These are phyloP conservation scores for Lithosia quadra DNA, from an alignment of 2,888 invertebrate species.

Conservation along the genomic window DNA sequence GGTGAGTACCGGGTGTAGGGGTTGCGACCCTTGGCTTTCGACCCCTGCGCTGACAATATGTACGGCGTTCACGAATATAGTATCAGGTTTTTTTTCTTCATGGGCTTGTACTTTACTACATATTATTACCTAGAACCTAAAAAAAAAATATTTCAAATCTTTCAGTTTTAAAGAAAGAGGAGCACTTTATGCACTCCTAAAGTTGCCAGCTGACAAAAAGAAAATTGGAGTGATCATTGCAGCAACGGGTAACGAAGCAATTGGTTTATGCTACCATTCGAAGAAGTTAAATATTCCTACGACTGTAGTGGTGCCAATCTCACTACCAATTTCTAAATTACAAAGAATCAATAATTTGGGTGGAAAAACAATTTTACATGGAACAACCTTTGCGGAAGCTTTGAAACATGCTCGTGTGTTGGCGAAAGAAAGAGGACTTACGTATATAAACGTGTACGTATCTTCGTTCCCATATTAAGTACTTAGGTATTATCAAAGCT, in stretches of 20 bases:
- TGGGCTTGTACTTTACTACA: no score
- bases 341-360: conserved; percentile 88
- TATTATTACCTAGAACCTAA: no score
- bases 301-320: conserved; percentile 90
- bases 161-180: conserved; percentile 91
- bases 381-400: conserved; percentile 87
- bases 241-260: conserved; percentile 91
- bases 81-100: no score
- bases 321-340: conserved; percentile 89
- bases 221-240: conserved; percentile 89
- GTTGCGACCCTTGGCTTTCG: no score
- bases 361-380: conserved; percentile 89
- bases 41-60: no score
- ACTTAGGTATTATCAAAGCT: no score
- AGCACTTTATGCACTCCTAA: conserved; percentile 87
- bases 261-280: conserved; percentile 89
- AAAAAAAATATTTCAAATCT: conserved; percentile 20
- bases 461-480: neutral
- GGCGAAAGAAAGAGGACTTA: conserved; percentile 86
- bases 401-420: conserved; percentile 87
- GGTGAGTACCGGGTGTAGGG: no score
- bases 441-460: conserved; percentile 89
- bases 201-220: conserved; percentile 86
- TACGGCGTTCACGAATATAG: no score
- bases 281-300: conserved; percentile 86